Percentiles rank a stretch among this genome's conserved stretches.
phyloP scores from a whole-genome alignment of 2,888 invertebrate genomes.

The Rhagophthalmus giganteus region DNA sequence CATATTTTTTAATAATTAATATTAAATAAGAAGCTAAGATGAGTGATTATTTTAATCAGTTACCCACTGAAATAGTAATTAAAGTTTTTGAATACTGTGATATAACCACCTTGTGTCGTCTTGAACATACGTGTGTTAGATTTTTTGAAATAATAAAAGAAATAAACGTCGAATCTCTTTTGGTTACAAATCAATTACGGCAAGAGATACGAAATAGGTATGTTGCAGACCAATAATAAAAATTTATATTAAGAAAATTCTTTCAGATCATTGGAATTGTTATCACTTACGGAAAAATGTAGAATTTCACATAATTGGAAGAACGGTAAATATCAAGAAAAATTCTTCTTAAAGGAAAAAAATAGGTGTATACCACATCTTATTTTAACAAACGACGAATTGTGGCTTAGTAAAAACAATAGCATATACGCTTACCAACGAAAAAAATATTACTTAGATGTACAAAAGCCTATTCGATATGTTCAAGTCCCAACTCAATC shows the following conservation, averaged over 20 bases:
- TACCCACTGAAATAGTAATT: conserved; percentile 58
- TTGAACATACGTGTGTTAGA: conserved; percentile 57
- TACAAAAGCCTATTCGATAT: conserved; percentile 29
- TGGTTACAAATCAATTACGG: conserved; percentile 35
- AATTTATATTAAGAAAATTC: too few species aligned
- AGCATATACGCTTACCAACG: conserved; percentile 48
- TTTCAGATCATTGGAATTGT: conserved; percentile 23
- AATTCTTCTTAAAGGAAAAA: conserved; percentile 54
- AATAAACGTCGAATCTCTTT: conserved; percentile 11
- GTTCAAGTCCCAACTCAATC: conserved; percentile 40
- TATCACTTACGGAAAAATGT: conserved; percentile 44
- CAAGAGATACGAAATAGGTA: conserved; percentile 30
- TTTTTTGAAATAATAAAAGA: conserved; percentile 55
- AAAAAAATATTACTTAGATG: conserved; percentile 37
- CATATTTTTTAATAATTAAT: too few species aligned
- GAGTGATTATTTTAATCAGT: too few species aligned
- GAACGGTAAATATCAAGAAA: conserved; percentile 58
- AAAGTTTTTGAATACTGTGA: conserved; percentile 60
- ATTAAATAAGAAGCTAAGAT: too few species aligned
- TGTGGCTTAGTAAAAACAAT: conserved; percentile 61
- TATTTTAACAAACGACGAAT: conserved; percentile 54
- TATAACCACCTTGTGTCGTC: conserved; percentile 56
- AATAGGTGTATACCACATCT: conserved; percentile 61
- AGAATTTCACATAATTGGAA: conserved; percentile 61
- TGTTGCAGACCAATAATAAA: too few species aligned